phyloP scores from a whole-genome alignment of 2,113 vertebrate genomes.

The Percopsis transmontana region DNA sequence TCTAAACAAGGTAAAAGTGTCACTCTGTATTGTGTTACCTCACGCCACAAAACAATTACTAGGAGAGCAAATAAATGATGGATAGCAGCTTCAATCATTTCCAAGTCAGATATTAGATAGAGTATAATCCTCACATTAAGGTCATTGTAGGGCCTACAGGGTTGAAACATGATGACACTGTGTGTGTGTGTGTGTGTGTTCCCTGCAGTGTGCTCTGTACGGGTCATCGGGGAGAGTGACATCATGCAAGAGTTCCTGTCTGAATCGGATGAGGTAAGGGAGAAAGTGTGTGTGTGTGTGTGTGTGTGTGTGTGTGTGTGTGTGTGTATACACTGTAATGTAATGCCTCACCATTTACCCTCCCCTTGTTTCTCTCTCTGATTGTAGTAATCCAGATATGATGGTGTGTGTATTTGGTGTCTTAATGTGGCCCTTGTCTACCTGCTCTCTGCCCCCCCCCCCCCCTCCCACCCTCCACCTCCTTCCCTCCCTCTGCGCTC shows the following conservation, averaged over 20 bases:
- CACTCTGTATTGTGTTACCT: too few species aligned
- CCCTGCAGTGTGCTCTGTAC: conserved; percentile 89
- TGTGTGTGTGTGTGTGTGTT: not conserved
- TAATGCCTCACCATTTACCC: too few species aligned
- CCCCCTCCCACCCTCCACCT: not conserved
- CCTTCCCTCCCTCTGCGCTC: conserved; percentile 6
- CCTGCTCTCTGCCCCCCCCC: not conserved
- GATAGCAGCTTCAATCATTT: too few species aligned
- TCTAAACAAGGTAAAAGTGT: too few species aligned
- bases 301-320: conserved; percentile 5
- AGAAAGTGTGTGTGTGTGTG: conserved; percentile 19
- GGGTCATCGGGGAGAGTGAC: conserved; percentile 95
- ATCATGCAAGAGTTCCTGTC: conserved; percentile 98
- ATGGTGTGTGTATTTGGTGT: not conserved
- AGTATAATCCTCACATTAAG: too few species aligned
- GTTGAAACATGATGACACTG: not conserved
- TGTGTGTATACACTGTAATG: conserved; percentile 12
- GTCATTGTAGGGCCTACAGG: too few species aligned
- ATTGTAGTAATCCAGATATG: not conserved
- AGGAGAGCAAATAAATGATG: too few species aligned
- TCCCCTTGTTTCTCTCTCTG: not conserved
- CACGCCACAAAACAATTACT: too few species aligned
- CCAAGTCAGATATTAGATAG: too few species aligned
- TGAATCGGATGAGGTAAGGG: conserved; percentile 91
- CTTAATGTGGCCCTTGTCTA: not conserved